Evolutionary conservation across 2,797 vertebrate species (phyloP), one percentile per base, ranked within the genome.

Genomic region (Aulostomus chinensis): DNA sequence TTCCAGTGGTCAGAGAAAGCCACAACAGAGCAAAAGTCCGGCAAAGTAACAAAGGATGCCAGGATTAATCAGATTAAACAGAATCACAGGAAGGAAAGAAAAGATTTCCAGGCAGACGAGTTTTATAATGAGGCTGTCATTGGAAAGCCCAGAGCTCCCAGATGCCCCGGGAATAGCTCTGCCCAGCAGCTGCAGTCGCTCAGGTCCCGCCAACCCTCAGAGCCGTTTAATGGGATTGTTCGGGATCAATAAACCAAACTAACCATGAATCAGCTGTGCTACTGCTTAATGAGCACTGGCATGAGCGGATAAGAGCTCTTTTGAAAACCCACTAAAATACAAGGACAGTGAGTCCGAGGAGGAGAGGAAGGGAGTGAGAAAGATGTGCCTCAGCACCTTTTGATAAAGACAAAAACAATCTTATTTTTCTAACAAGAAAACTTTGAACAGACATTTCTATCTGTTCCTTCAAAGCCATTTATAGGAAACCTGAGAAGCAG

Each of bases 201-300:
- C 30, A 9, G 18, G 56, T 64, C 53, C 29, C 43, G 58, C 35
- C 63, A 56, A 58, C 55, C 55, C 61, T 58, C 51, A 63, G 48
- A 77, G 37, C 51, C 52, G 28, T 83, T 86, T 81, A 85, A 82
- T 83, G 78, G 62, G 61, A 80, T 85, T 36, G 47, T 87, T 86
- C 76, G 53, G 30, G 71, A 89, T 89, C 80, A 81, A 86, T 89
- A 86, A 82, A 80, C 70, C 73, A 71, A 79, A 76, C 78, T 61
- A 52, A 60, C 59, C 56, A 51, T 7, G 61, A 79, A 64, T 81
- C 74, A 70, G 78, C 60, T 72, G 51, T 26, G 39, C 56, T 22
- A 40, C 54, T 62, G 46, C 63, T 52, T 87, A 87, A 88, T 86
- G 73, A 85, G 77, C 53, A 67, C 71, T 65, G 76, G 75, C 76